A percentile compares a stretch with the other conserved stretches of the same genome.
Evolutionary conservation across 2,113 vertebrate species (phyloP).

Genomic region (Callithrix jacchus): DNA sequence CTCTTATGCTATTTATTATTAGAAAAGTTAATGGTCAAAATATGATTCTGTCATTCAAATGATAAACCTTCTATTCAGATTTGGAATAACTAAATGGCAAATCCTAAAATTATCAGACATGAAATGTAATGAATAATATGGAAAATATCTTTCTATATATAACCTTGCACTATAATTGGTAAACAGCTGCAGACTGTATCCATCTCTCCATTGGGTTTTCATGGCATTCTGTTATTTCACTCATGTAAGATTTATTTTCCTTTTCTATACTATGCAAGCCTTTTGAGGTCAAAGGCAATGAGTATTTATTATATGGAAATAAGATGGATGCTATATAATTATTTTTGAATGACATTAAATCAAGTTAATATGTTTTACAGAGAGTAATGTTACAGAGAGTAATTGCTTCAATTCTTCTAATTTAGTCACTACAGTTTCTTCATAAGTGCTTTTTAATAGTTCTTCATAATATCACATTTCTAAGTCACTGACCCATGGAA

Average conservation of each 20-base stretch:
- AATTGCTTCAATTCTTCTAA: neutral
- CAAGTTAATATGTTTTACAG: neutral
- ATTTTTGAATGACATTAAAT: neutral
- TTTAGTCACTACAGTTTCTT: neutral
- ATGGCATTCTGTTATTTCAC: neutral
- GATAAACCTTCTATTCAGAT: neutral
- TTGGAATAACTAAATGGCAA: neutral
- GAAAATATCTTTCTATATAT: neutral
- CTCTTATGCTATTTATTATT: neutral
- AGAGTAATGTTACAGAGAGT: neutral
- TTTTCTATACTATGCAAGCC: neutral
- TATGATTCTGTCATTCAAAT: neutral
- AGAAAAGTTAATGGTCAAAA: neutral
- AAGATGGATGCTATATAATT: neutral
- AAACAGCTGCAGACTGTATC: neutral
- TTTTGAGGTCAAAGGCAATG: neutral
- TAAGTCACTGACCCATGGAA: neutral
- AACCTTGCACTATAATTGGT: neutral
- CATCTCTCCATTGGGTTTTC: neutral
- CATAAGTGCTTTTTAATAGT: neutral
- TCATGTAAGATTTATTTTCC: neutral
- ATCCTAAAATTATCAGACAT: neutral
- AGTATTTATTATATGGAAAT: neutral
- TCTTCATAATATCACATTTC: neutral
- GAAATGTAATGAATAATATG: neutral